These are phyloP conservation scores for Clarias magur DNA, from an alignment of 2,113 vertebrate genomes.

Conservation along the genomic window DNA sequence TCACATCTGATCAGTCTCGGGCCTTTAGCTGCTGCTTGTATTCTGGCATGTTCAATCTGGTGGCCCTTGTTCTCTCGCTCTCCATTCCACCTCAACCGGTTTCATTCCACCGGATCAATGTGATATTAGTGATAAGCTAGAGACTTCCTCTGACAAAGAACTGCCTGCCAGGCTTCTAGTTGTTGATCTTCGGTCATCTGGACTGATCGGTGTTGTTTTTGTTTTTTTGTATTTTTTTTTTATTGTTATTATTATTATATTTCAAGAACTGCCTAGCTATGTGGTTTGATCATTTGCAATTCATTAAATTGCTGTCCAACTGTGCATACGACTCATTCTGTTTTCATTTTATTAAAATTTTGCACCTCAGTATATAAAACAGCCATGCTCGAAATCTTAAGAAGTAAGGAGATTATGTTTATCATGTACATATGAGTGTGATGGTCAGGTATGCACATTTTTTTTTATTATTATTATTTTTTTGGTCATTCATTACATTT, in stretches of 20 bases:
- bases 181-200: conserved; percentile 23
- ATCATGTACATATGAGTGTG: not conserved
- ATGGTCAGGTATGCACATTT: not conserved
- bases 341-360: not conserved
- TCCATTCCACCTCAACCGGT: conserved; percentile 40
- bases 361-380: conserved; percentile 30
- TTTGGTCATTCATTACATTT: not conserved
- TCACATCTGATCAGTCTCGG: not conserved
- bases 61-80: conserved; percentile 15
- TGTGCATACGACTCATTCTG: not conserved
- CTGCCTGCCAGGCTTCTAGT: conserved; percentile 42
- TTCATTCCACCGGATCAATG: conserved; percentile 4
- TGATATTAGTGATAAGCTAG: conserved; percentile 5
- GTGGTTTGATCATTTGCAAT: conserved; percentile 57
- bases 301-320: conserved; percentile 68
- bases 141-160: conserved; percentile 39
- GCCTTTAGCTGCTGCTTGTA: conserved; percentile 8
- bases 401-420: not conserved
- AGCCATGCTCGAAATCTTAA: not conserved
- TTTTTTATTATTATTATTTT: not conserved
- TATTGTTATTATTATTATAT: not conserved
- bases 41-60: conserved; percentile 8
- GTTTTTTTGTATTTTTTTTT: conserved; percentile 43
- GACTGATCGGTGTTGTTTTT: conserved; percentile 39
- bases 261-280: conserved; percentile 40